Evolutionary conservation across 2,888 invertebrate genomes (phyloP).

Genomic region (Plebejus anna): DNA sequence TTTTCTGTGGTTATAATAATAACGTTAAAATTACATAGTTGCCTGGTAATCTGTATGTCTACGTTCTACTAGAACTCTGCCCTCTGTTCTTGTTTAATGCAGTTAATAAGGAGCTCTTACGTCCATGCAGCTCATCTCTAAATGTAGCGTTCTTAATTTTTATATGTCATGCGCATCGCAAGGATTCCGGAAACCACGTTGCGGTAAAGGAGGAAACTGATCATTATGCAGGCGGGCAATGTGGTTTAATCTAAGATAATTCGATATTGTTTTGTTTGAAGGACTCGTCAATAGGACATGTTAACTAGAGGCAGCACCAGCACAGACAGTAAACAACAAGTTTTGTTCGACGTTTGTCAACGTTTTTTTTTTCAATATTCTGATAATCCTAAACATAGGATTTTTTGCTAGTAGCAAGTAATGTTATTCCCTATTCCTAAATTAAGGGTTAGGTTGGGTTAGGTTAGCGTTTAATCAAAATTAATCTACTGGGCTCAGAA

Average conservation of each 20-base stretch:
- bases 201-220: slow-evolving; percentile 58
- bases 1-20: no score
- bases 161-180: slow-evolving; percentile 29
- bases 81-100: not conserved
- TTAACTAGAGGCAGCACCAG: no score
- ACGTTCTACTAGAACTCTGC: no score
- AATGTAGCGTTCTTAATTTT: not conserved
- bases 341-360: no score
- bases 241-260: slow-evolving; percentile 28
- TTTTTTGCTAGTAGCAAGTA: no score
- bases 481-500: no score
- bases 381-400: no score
- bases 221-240: slow-evolving; percentile 43
- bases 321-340: no score
- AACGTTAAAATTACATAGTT: no score
- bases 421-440: not conserved
- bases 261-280: slow-evolving; percentile 18
- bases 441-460: not conserved
- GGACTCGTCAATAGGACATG: not conserved
- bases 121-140: slow-evolving; percentile 5
- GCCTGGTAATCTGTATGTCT: no score
- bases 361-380: no score
- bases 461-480: not conserved
- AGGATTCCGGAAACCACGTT: slow-evolving; percentile 37
- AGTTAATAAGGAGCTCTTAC: not conserved